A percentile compares a stretch with the other conserved stretches of the same genome.
These are phyloP conservation scores for Rhea pennata DNA, from an alignment of 2,113 vertebrate genomes.

Conservation along the genomic window DNA sequence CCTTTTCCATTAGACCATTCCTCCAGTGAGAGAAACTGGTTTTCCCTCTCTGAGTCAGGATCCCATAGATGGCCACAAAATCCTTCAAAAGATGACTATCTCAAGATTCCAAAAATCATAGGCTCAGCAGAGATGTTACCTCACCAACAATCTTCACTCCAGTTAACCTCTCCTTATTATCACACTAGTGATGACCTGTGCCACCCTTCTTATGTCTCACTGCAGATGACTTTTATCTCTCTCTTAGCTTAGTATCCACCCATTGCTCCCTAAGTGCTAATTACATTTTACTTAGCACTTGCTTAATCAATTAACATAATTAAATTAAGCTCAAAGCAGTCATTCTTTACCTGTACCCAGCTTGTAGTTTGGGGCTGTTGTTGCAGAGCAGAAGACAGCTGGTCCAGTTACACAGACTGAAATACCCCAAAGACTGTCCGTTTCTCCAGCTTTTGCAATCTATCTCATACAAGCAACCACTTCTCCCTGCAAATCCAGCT, in stretches of 20 bases:
- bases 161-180: not conserved
- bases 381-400: not conserved
- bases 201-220: not conserved
- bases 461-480: not conserved
- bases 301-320: not conserved
- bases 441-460: not conserved
- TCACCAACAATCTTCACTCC: not conserved
- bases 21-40: not conserved
- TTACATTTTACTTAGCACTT: not conserved
- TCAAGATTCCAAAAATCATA: not conserved
- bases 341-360: not conserved
- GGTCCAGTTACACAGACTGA: not conserved
- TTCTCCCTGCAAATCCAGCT: not conserved
- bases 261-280: not conserved
- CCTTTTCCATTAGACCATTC: not conserved
- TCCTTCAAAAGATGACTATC: not conserved
- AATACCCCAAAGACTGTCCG: not conserved
- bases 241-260: not conserved
- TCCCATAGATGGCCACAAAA: not conserved
- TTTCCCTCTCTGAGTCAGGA: not conserved
- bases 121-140: not conserved
- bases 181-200: not conserved
- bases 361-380: not conserved
- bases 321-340: not conserved
- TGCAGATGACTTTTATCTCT: not conserved